Conservation (phyloP, 2,113 vertebrate species). For the Brachionichthys hirsutus region DNA sequence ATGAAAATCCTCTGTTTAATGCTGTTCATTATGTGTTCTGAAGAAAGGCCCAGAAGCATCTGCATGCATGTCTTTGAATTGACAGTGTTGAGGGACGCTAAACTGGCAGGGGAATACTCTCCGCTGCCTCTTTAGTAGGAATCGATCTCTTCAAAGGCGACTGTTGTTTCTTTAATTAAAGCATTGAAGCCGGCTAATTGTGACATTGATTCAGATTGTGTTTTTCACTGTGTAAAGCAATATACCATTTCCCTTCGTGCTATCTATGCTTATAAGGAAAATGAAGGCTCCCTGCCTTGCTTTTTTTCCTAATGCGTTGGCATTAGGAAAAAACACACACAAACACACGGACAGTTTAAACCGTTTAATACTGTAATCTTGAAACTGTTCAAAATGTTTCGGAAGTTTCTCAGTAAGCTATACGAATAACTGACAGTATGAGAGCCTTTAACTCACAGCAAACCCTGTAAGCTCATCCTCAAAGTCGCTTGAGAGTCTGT, state of each 20-base stretch:
- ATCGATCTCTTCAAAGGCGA: constrained; percentile 76
- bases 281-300: constrained; percentile 46
- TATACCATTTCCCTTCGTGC: constrained; percentile 46
- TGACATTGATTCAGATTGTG: constrained; percentile 73
- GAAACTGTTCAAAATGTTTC: constrained; percentile 62
- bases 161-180: constrained; percentile 79
- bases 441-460: constrained; percentile 63
- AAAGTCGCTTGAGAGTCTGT: constrained; percentile 66
- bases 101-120: constrained; percentile 58
- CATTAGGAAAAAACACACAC: not conserved
- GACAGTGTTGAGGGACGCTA: constrained; percentile 50
- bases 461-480: constrained; percentile 71
- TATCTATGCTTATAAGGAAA: constrained; percentile 59
- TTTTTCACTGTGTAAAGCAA: constrained; percentile 72
- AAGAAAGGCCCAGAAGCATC: constrained; percentile 42
- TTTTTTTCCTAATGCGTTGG: constrained; percentile 50
- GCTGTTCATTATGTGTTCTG: constrained; percentile 16
- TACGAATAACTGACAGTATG: constrained; percentile 63
- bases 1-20: constrained; percentile 21
- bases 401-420: constrained; percentile 69
- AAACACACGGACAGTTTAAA: constrained; percentile 44
- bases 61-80: constrained; percentile 55
- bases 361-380: constrained; percentile 69
- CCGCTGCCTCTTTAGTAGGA: constrained; percentile 63
- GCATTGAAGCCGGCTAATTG: constrained; percentile 76